These are phyloP conservation scores for Oreortyx pictus DNA, from an alignment of 2,797 vertebrate genomes.

Conservation along the genomic window DNA sequence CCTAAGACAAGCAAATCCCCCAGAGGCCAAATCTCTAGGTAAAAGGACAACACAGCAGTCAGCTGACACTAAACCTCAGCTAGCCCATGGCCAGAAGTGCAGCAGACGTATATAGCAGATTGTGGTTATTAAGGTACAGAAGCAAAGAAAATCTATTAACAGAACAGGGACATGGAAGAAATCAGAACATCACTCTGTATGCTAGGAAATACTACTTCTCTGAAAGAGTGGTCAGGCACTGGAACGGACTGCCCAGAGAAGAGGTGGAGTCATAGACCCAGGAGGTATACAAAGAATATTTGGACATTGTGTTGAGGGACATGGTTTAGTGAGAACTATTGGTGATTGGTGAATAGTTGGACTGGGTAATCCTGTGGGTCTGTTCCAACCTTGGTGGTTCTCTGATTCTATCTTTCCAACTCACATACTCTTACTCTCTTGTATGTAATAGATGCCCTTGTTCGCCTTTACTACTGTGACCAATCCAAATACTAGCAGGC, in stretches of 20 bases:
- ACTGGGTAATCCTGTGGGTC: no score
- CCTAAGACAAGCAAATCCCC: not conserved
- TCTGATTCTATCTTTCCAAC: no score
- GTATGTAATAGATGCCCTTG: accelerated
- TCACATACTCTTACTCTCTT: not conserved
- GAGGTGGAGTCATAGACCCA: no score
- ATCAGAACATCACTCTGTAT: not conserved
- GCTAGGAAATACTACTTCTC: no score
- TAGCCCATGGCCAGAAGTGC: not conserved
- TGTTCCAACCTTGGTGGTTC: no score
- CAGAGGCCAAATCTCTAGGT: not conserved
- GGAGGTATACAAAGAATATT: no score
- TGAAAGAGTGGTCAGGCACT: no score
- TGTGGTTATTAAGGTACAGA: not conserved
- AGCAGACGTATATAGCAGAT: not conserved
- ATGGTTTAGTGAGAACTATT: no score
- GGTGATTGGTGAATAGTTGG: no score
- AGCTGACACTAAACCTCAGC: not conserved
- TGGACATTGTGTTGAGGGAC: no score
- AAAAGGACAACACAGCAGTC: not conserved
- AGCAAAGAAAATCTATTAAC: not conserved
- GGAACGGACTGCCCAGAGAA: no score
- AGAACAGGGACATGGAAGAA: not conserved
- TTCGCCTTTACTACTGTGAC: not conserved
- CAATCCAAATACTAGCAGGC: not conserved